Conservation (phyloP, 2,797 vertebrate species). For the Varecia variegata region DNA sequence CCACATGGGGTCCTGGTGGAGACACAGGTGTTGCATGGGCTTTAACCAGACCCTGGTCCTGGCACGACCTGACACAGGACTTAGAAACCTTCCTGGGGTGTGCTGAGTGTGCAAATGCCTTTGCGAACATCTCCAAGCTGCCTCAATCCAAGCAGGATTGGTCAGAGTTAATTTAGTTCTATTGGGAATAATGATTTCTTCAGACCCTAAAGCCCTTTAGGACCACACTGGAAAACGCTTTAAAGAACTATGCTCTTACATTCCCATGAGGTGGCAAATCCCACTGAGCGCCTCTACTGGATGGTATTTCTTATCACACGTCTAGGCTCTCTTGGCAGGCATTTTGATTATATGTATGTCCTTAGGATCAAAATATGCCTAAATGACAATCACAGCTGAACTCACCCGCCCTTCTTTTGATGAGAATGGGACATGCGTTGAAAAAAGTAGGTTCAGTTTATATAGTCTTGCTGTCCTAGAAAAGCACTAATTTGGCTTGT, state of each 20-base stretch:
- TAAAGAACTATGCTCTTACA: conserved; percentile 7
- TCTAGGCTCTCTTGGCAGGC: conserved; percentile 53
- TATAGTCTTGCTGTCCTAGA: conserved; percentile 80
- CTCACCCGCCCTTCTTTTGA: conserved; percentile 69
- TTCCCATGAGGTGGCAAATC: conserved; percentile 33
- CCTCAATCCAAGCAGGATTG: background rate
- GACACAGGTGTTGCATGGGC: conserved; percentile 26
- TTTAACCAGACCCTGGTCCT: conserved; percentile 57
- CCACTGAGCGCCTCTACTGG: conserved; percentile 64
- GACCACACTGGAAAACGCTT: background rate
- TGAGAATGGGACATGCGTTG: conserved; percentile 79
- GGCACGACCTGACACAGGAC: background rate
- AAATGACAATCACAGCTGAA: conserved; percentile 73
- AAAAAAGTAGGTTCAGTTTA: conserved; percentile 77
- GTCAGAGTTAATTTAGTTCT: background rate
- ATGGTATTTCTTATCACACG: conserved; percentile 54
- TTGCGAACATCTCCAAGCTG: background rate
- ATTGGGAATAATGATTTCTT: background rate
- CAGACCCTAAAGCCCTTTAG: conserved; percentile 46
- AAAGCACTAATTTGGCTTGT: conserved; percentile 78
- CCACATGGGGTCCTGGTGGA: conserved; percentile 52
- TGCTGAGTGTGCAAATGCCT: background rate
- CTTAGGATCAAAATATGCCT: conserved; percentile 75
- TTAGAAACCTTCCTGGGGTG: background rate
- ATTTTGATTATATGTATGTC: conserved; percentile 49